Conservation (phyloP, 2,113 vertebrate species). For the Nothocercus julius region DNA sequence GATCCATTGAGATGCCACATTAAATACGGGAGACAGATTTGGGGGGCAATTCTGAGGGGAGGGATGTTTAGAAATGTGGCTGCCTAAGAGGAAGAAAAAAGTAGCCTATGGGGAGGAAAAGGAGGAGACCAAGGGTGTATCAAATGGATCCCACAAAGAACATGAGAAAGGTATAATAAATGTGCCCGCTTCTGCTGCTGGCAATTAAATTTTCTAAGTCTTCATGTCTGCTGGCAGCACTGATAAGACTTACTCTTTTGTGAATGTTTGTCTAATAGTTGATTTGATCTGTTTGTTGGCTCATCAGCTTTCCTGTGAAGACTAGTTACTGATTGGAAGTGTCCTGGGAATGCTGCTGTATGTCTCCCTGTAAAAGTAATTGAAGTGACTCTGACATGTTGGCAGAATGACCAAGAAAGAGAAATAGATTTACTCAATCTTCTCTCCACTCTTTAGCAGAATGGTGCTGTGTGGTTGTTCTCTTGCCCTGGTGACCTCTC, state of each 20-base stretch:
- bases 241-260: background rate
- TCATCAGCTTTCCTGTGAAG: background rate
- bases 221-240: background rate
- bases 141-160: slow-evolving; percentile 9
- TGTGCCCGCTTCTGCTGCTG: slow-evolving; percentile 9
- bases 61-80: background rate
- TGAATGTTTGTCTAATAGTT: background rate
- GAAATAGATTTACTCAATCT: background rate
- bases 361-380: background rate
- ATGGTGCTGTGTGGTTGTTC: background rate
- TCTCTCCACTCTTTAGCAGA: accelerated
- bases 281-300: background rate
- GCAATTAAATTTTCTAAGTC: slow-evolving; percentile 2
- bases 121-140: slow-evolving; percentile 16
- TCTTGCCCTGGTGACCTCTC: background rate
- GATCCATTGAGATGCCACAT: background rate
- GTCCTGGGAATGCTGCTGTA: background rate
- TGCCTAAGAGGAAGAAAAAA: background rate
- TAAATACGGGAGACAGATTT: background rate
- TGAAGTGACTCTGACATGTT: background rate
- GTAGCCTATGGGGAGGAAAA: background rate
- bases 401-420: background rate
- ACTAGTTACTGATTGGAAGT: background rate
- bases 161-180: background rate
- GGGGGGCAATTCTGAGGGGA: background rate